A percentile compares a stretch with the other conserved stretches of the same genome.
Evolutionary conservation across 2,113 vertebrate genomes (phyloP).

Genomic region (Lepus timidus): DNA sequence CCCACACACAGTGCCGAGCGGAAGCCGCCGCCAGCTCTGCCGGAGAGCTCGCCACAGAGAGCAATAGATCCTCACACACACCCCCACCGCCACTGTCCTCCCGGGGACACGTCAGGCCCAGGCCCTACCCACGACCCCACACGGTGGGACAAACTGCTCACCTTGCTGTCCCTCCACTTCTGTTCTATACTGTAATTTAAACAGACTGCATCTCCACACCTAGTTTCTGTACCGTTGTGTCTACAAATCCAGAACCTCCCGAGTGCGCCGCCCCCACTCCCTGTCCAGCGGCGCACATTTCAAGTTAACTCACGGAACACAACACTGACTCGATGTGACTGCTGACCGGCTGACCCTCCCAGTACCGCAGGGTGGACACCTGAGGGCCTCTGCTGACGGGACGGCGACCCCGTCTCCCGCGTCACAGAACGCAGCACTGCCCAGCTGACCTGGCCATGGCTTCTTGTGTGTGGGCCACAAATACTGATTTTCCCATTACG

Average conservation of each 20-base stretch:
- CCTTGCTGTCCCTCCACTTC: conserved; percentile 88
- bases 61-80: conserved; percentile 86
- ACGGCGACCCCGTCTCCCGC: conserved; percentile 85
- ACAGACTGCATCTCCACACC: conserved; percentile 89
- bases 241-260: conserved; percentile 90
- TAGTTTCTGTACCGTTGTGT: conserved; percentile 93
- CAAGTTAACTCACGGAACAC: conserved; percentile 88
- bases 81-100: conserved; percentile 69
- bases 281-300: conserved; percentile 82
- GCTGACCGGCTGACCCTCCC: conserved; percentile 89
- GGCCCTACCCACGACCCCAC: conserved; percentile 83
- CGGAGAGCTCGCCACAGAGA: conserved; percentile 79
- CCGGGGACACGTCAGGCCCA: conserved; percentile 74
- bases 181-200: conserved; percentile 93
- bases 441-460: conserved; percentile 89
- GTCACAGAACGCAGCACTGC: conserved; percentile 87
- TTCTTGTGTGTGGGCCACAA: conserved; percentile 88
- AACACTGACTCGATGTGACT: conserved; percentile 90
- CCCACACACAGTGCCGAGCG: conserved; percentile 62
- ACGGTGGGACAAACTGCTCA: conserved; percentile 83
- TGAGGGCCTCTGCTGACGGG: conserved; percentile 92
- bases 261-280: conserved; percentile 68
- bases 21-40: conserved; percentile 70
- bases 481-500: conserved; percentile 84
- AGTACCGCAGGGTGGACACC: conserved; percentile 89